These are phyloP conservation scores for Coleophora deauratella DNA, from an alignment of 2,888 invertebrate genomes.

Conservation along the genomic window DNA sequence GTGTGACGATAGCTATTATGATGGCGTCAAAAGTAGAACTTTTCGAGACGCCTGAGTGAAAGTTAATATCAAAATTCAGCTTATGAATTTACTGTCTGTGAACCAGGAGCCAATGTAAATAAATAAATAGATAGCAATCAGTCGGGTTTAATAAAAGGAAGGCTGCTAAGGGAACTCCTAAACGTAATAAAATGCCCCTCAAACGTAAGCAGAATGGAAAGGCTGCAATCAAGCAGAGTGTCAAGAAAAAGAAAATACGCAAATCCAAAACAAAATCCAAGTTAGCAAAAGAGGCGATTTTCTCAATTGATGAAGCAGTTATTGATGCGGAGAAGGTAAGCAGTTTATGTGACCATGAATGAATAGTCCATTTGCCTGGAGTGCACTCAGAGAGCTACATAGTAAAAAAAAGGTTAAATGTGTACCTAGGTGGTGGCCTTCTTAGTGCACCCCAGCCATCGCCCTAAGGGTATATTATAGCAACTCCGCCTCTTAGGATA, in stretches of 20 bases:
- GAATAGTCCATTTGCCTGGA: too few relatives aligned
- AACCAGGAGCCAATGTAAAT: slow-evolving; percentile 25
- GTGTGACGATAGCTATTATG: too few relatives aligned
- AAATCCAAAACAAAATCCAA: neutral
- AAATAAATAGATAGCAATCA: slow-evolving; percentile 9
- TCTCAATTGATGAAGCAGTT: too few relatives aligned
- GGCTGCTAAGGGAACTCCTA: neutral
- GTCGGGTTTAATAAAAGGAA: neutral
- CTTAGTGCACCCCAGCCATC: too few relatives aligned
- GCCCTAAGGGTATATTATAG: too few relatives aligned
- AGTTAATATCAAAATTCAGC: slow-evolving; percentile 57
- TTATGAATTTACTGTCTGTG: slow-evolving; percentile 30
- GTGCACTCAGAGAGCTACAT: too few relatives aligned
- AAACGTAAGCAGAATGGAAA: slow-evolving; percentile 35
- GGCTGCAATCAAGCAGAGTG: slow-evolving; percentile 30
- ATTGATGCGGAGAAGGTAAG: too few relatives aligned
- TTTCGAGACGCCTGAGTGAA: slow-evolving; percentile 56
- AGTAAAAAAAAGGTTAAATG: too few relatives aligned
- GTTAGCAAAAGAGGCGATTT: neutral
- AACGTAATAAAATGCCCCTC: slow-evolving; percentile 39
- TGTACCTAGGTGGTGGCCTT: too few relatives aligned
- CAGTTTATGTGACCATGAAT: too few relatives aligned
- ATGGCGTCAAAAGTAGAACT: too few relatives aligned
- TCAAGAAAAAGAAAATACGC: slow-evolving; percentile 28
- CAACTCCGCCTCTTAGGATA: neutral